phyloP scores from a whole-genome alignment of 2,113 vertebrate species.

The Apus apus region DNA sequence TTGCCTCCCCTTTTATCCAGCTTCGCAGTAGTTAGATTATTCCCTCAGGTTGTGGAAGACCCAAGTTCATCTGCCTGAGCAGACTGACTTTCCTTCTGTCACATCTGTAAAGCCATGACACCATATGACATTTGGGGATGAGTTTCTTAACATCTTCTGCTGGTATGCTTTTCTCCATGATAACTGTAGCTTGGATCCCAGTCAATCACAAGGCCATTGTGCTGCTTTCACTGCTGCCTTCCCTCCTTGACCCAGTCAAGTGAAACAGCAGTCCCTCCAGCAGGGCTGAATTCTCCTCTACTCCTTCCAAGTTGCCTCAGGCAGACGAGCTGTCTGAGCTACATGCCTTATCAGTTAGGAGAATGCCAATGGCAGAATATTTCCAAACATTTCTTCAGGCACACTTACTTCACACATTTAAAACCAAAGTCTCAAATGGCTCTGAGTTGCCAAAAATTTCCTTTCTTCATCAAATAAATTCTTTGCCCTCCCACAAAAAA shows the following conservation, averaged over 20 bases:
- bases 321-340: conserved; percentile 13
- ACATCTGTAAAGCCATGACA: background rate
- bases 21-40: background rate
- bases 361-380: conserved; percentile 31
- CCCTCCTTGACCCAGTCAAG: background rate
- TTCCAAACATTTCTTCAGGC: conserved; percentile 49
- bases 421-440: conserved; percentile 46
- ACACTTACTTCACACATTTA: conserved; percentile 51
- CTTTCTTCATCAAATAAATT: conserved; percentile 42
- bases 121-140: background rate
- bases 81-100: background rate
- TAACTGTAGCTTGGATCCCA: background rate
- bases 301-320: background rate
- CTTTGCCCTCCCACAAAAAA: background rate
- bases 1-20: background rate
- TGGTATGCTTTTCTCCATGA: background rate
- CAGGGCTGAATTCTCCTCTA: background rate
- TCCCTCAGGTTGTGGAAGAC: background rate
- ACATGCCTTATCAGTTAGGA: background rate
- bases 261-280: background rate
- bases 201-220: background rate
- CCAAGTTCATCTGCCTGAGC: background rate
- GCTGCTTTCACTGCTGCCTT: background rate
- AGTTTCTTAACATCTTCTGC: background rate
- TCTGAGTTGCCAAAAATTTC: conserved; percentile 41